Percentiles rank a stretch among this genome's conserved stretches.
phyloP scores from a whole-genome alignment of 2,113 vertebrate species.

The Collichthys lucidus region DNA sequence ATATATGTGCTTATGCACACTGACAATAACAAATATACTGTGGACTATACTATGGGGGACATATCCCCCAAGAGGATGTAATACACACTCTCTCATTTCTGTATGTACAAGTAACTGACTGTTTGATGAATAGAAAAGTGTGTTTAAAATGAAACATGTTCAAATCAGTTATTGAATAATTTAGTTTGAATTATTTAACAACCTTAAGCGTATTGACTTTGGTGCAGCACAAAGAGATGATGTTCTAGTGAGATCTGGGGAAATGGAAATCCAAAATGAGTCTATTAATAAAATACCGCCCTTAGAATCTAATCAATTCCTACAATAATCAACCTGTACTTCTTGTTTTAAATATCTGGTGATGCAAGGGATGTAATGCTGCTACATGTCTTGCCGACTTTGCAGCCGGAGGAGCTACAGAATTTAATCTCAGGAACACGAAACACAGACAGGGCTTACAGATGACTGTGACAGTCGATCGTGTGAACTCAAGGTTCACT shows the following conservation, averaged over 20 bases:
- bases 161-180: constrained; percentile 60
- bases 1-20: neutral
- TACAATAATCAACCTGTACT: constrained; percentile 39
- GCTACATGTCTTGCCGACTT: constrained; percentile 10
- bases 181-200: constrained; percentile 71
- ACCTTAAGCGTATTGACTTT: constrained; percentile 51
- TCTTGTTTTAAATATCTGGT: constrained; percentile 30
- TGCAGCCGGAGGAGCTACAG: neutral
- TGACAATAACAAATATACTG: constrained; percentile 35
- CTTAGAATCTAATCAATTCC: constrained; percentile 23
- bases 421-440: constrained; percentile 65
- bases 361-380: neutral
- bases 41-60: neutral
- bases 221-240: constrained; percentile 19
- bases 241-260: constrained; percentile 3
- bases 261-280: constrained; percentile 48
- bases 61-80: neutral
- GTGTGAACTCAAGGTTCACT: constrained; percentile 20
- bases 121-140: constrained; percentile 54
- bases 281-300: constrained; percentile 40
- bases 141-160: constrained; percentile 60
- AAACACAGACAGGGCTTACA: constrained; percentile 29
- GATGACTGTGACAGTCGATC: constrained; percentile 40
- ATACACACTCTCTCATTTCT: constrained; percentile 9
- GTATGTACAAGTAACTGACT: neutral